Percentiles rank a stretch among this genome's conserved stretches.
These are phyloP conservation scores for Hemaris fuciformis DNA, from an alignment of 2,888 invertebrate species.

Conservation along the genomic window DNA sequence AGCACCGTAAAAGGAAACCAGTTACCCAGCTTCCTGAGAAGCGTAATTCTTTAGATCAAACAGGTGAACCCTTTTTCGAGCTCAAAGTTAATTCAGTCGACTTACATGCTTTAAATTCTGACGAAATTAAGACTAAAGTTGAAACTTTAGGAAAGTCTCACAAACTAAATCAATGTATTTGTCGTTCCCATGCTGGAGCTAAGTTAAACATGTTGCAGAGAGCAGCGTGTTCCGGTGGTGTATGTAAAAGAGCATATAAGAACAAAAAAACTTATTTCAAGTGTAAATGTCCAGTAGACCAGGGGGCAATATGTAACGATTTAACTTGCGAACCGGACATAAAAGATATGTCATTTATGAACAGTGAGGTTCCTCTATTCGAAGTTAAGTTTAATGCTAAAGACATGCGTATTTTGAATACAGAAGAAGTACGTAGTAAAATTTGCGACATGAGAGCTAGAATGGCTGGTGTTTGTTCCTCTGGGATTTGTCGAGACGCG, in stretches of 20 bases:
- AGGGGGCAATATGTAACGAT: slow-evolving; percentile 34
- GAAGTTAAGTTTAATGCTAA: slow-evolving; percentile 40
- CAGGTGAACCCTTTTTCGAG: slow-evolving; percentile 32
- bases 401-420: slow-evolving; percentile 45
- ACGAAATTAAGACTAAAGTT: slow-evolving; percentile 32
- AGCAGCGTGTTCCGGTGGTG: slow-evolving; percentile 28
- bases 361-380: slow-evolving; percentile 25
- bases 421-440: slow-evolving; percentile 37
- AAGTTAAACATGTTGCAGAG: slow-evolving; percentile 19
- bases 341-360: not conserved
- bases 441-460: slow-evolving; percentile 21
- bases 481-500: slow-evolving; percentile 17
- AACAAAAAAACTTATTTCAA: slow-evolving; percentile 33
- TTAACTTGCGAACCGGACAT: slow-evolving; percentile 27
- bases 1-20: not conserved
- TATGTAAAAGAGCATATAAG: slow-evolving; percentile 29
- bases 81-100: slow-evolving; percentile 36
- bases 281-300: slow-evolving; percentile 31
- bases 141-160: slow-evolving; percentile 32
- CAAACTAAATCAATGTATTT: slow-evolving; percentile 30
- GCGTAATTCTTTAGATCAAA: slow-evolving; percentile 21
- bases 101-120: slow-evolving; percentile 35
- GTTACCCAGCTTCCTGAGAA: not conserved
- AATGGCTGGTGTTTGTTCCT: slow-evolving; percentile 20
- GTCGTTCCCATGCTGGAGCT: slow-evolving; percentile 22